Base-by-base conservation (phyloP, 1,140 invertebrate species). In the Zaprionus davidi region DNA sequence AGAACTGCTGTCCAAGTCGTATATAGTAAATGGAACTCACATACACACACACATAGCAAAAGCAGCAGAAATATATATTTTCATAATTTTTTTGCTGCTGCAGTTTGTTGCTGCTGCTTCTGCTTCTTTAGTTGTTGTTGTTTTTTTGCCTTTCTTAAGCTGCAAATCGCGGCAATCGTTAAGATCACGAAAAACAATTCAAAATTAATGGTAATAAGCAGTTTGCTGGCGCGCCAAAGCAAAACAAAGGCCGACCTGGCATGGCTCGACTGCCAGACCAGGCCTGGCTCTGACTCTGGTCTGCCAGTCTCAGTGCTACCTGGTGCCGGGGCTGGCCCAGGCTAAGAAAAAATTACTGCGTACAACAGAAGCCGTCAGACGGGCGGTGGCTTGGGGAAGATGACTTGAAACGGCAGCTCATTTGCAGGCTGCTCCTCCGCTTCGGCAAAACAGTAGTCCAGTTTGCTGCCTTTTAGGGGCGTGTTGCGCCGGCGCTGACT, bases 151-250 rank as follows among this genome's bases (percentile, higher is more conserved):
- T 83, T 83, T 90, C 79, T 85, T 85, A 90, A 90, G 86, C 85
- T 90, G 85, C 86, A 90, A 90, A 90, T 90, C 85, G 85, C 85
- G 86, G 86, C 82, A 90, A 92, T 92, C 91, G 91, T 92, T 92
- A 92, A 91, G 88, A 92, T 92, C 91, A 92, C 88, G 91, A 92
- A 92, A 91, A 92, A 90, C 90, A 92, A 87, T 91, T 92, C 88
- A 92, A 92, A 92, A 92, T 92, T 92, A 91, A 92, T 92, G 91
- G 86, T 92, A 92, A 92, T 92, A 92, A 92, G 85, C 91, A 92
- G 91, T 92, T 92, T 92, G 80, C 82, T 79, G 83, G 79, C 79
- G 82, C 77, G 78, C 82, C 79, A 80, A 86, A 77, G 81, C 79
- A 86, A 81, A 83, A 77, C 81, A 83, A 77, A 83, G 82, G 74